Conservation (phyloP, 2,113 vertebrate species). For the Oreochromis niloticus region DNA sequence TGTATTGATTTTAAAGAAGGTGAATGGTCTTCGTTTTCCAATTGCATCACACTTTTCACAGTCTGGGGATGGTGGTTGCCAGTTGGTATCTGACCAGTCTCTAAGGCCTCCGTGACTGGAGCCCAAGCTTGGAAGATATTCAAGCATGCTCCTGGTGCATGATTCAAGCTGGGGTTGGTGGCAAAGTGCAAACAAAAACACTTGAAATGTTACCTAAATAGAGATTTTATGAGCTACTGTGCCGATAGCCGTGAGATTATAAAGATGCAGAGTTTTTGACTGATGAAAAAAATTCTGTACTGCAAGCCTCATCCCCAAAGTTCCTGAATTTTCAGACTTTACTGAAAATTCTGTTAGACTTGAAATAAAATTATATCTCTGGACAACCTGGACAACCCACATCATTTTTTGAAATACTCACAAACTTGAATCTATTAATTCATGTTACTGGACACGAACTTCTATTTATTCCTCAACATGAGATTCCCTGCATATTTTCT, state of each 20-base stretch:
- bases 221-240: too few relatives aligned
- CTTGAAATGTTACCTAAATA: neutral
- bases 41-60: neutral
- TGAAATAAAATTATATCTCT: neutral
- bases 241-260: too few relatives aligned
- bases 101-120: neutral
- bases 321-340: neutral
- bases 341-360: neutral
- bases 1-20: neutral
- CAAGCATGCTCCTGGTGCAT: neutral
- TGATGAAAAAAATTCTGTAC: neutral
- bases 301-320: neutral
- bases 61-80: neutral
- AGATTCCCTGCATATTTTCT: neutral
- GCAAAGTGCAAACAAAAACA: neutral
- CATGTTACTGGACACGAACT: neutral
- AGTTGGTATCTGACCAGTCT: neutral
- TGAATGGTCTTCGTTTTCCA: neutral
- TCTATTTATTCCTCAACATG: neutral
- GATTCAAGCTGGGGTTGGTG: neutral
- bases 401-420: neutral
- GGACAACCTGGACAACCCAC: rapidly evolving
- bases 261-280: neutral
- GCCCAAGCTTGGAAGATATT: neutral
- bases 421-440: neutral